A percentile compares a stretch with the other conserved stretches of the same genome.
Conservation (phyloP, 2,113 vertebrate species). For the Albula goreensis region DNA sequence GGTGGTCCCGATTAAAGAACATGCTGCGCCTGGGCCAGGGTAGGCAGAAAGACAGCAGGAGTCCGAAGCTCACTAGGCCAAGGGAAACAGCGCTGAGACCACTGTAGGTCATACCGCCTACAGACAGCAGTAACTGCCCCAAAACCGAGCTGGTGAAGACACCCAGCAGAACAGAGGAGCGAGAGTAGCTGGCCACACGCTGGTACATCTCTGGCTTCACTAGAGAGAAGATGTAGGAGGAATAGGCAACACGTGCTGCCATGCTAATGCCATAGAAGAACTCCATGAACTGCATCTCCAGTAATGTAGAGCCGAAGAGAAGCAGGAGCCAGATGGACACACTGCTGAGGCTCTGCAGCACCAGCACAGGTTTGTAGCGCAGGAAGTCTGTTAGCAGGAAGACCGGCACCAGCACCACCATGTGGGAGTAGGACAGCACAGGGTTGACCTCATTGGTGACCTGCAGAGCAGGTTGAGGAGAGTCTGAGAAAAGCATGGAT, state of each 20-base stretch:
- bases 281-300: slow-evolving; percentile 94
- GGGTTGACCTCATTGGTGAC: slow-evolving; percentile 90
- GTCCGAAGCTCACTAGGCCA: slow-evolving; percentile 78
- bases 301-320: slow-evolving; percentile 68
- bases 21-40: slow-evolving; percentile 84
- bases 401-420: slow-evolving; percentile 85
- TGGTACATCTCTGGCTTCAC: slow-evolving; percentile 79
- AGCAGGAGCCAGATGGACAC: slow-evolving; percentile 86
- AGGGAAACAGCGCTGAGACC: slow-evolving; percentile 76
- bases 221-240: slow-evolving; percentile 95
- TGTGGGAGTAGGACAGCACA: slow-evolving; percentile 87
- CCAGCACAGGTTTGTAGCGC: slow-evolving; percentile 88
- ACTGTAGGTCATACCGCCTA: slow-evolving; percentile 56
- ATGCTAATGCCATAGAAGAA: slow-evolving; percentile 89
- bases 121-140: slow-evolving; percentile 81
- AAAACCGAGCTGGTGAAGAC: slow-evolving; percentile 89
- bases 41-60: slow-evolving; percentile 79
- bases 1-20: slow-evolving; percentile 78
- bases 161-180: slow-evolving; percentile 81
- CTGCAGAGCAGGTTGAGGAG: slow-evolving; percentile 55
- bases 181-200: slow-evolving; percentile 86
- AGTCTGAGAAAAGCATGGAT: not conserved
- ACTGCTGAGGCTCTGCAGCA: slow-evolving; percentile 86
- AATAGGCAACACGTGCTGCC: slow-evolving; percentile 92
- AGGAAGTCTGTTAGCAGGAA: slow-evolving; percentile 91